Conservation (phyloP, 1,140 invertebrate species). For the Camponotus floridanus region DNA sequence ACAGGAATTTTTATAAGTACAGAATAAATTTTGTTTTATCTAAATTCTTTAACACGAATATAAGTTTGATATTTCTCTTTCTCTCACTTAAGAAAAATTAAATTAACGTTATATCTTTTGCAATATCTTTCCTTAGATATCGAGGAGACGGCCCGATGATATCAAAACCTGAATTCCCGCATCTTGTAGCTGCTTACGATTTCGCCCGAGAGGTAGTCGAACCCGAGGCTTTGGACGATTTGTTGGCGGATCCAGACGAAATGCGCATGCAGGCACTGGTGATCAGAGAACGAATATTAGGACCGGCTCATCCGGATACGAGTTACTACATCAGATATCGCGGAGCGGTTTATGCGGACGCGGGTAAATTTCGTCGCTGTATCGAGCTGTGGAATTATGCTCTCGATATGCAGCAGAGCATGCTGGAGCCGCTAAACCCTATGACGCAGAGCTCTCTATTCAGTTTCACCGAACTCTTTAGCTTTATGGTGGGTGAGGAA, state of each 20-base stretch:
- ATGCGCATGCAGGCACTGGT: slow-evolving; percentile 98
- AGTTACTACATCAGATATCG: slow-evolving; percentile 97
- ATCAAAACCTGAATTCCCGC: slow-evolving; percentile 89
- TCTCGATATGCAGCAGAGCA: slow-evolving; percentile 97
- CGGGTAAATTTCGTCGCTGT: slow-evolving; percentile 96
- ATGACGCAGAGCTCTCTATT: slow-evolving; percentile 97
- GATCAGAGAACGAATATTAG: slow-evolving; percentile 96
- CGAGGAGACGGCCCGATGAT: slow-evolving; percentile 87
- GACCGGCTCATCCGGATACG: slow-evolving; percentile 97
- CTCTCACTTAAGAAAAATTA: not conserved
- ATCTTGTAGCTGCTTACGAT: slow-evolving; percentile 94
- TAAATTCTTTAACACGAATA: not conserved
- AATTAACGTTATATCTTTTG: not conserved
- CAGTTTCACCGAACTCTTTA: slow-evolving; percentile 98
- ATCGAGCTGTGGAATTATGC: slow-evolving; percentile 98
- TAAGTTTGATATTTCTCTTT: not conserved
- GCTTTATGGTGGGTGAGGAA: slow-evolving; percentile 95
- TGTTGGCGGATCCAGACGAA: slow-evolving; percentile 96
- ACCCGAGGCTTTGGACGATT: slow-evolving; percentile 92
- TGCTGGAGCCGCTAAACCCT: slow-evolving; percentile 96
- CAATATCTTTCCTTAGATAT: slow-evolving; percentile 79
- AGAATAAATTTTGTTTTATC: not conserved
- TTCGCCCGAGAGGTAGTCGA: slow-evolving; percentile 93
- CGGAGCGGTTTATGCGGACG: slow-evolving; percentile 97
- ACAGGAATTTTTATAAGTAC: not conserved